Conservation (phyloP, 2,797 vertebrate genomes). For the Megaceryle alcyon region DNA sequence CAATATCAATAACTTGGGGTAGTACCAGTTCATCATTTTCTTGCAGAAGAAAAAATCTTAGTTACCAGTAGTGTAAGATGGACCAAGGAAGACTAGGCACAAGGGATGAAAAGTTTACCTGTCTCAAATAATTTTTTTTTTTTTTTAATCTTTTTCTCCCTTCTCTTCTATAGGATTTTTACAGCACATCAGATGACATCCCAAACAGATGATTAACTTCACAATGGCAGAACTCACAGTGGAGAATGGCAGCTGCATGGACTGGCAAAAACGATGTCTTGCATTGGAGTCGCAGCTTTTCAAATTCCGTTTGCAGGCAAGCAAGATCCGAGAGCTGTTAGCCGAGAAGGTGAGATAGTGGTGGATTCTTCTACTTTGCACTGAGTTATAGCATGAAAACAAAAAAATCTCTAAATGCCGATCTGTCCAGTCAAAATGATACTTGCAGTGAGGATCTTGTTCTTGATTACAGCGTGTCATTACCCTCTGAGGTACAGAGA, state of each 20-base stretch:
- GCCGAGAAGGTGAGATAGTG: slow-evolving; percentile 88
- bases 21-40: background rate
- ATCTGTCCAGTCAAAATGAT: background rate
- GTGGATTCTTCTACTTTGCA: background rate
- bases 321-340: slow-evolving; percentile 93
- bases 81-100: background rate
- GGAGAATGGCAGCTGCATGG: slow-evolving; percentile 78
- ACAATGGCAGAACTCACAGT: slow-evolving; percentile 74
- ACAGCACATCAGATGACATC: background rate
- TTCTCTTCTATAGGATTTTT: background rate
- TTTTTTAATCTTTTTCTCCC: background rate
- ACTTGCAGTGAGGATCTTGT: background rate
- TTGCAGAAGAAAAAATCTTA: background rate
- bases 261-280: slow-evolving; percentile 93
- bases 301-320: slow-evolving; percentile 91
- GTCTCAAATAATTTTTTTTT: background rate
- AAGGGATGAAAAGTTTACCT: background rate
- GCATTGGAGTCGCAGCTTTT: slow-evolving; percentile 92
- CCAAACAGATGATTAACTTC: slow-evolving; percentile 26
- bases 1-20: background rate
- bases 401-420: background rate
- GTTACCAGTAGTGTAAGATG: background rate
- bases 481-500: background rate
- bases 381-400: background rate
- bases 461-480: background rate